Base-by-base conservation (phyloP, 1,140 invertebrate species). In the Aphaenogaster ashmeadi region DNA sequence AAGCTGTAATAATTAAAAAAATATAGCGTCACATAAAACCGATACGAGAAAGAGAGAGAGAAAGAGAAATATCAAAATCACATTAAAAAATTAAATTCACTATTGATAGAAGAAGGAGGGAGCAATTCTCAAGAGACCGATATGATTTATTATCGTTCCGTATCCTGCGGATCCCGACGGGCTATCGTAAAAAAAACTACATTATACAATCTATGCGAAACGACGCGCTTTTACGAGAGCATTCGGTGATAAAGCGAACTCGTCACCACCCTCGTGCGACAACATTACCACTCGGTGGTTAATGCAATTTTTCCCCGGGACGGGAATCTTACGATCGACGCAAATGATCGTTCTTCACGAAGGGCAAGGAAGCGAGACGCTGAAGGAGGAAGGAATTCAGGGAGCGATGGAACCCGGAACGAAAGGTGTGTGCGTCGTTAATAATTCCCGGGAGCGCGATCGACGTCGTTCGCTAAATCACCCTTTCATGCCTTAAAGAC, bases 401-500 rank as follows among this genome's bases (percentile, higher is more conserved):
- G 80, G 13, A 60, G 52, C 52, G 41, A 72, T 18, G 36, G 47
- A 47, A 71, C 7, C 2, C n/a, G 6, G 38, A 58, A 72, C 79
- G 67, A 36, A 18, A 58, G 7, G 54, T 50, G 69, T 44, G 41
- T 69, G 44, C 69, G 56, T 84, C 69, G 69, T 84, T 84, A 84
- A 84, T 84, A 84, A 84, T 84, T 75, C 80, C 18, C 44, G 11
- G 18, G 79, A 44, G 52, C 52, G 79, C 66, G 66, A 74, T 83
- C 80, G 69, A 50, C 54, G 41, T 36, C 36, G 69, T 60, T 84
- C 54, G 69, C 69, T 84, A 84, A 84, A 84, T 84, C 80, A 84
- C 69, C 80, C 54, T 84, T 84, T 75, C 80, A 84, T 27, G 56
- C 41, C 80, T 60, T 84, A 84, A 75, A 84, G 80, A 84, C 80